Base-by-base conservation (phyloP, 2,113 vertebrate species). In the Scopus umbretta region DNA sequence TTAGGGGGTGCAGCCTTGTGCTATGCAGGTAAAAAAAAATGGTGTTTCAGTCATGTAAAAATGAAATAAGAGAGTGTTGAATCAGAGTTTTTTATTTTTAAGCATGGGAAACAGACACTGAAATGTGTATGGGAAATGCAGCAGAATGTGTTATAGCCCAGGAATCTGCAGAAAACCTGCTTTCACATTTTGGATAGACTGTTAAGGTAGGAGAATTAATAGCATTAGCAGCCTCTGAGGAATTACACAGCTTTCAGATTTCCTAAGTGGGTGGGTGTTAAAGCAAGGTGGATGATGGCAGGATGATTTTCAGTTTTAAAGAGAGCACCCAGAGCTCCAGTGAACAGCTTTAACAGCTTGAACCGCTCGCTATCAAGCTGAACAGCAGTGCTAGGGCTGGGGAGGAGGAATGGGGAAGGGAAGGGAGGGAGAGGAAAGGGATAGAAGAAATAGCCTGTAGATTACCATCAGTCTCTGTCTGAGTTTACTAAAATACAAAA, bases 11-110 rank as follows among this genome's bases (percentile, higher is more conserved):
- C 80, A 76, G 47, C 6, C 8, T 86, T n/a, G 8, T 86, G 40
- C 29, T 72, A 22, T 12, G 10, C 34, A 87, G 86, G 53, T 94
- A 26, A 85, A 92, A 95, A 50, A 0, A 47, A 62, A 17, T 29
- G 53, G 27, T 81, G 56, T 63, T 73, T 91, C 53, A 82, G n/a
- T 88, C 84, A 76, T 27, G 58, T 66, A 63, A 82, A 84, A 85
- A 87, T 53, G 47, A 93, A 94, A 86, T 56, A 53, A 88, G 32
- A 81, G 73, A 88, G 63, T 71, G 73, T 92, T 89, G 83, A 92
- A 96, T 94, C 61, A 89, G 61, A 40, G 17, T n/a, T 88, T 72
- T 91, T 86, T 91, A 75, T 94, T 91, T 95, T 97, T 96, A 96
- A 88, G 55, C 53, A 50, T 50, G 71, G 49, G 45, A 94, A 94